phyloP scores from a whole-genome alignment of 2,113 vertebrate species.

The Aplodontia rufa region DNA sequence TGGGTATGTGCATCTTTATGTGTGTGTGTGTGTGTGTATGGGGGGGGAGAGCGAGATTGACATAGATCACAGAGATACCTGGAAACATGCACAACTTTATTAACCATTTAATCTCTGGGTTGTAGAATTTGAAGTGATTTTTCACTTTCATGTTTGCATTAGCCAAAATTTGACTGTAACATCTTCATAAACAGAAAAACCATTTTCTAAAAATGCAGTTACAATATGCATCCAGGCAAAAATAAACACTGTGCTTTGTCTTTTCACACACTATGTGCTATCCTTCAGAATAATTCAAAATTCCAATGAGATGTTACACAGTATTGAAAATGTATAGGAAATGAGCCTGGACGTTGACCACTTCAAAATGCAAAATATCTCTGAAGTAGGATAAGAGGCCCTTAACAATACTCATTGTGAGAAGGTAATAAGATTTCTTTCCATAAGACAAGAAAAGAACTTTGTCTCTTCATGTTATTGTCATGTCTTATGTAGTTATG shows the following conservation, averaged over 20 bases:
- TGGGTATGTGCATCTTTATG: too few relatives aligned
- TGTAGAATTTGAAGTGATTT: neutral
- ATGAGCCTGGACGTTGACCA: neutral
- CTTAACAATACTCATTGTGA: neutral
- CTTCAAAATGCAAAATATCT: constrained; percentile 27
- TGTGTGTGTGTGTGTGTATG: neutral
- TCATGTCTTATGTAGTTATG: neutral
- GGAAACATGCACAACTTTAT: neutral
- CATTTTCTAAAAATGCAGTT: constrained; percentile 1
- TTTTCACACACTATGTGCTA: neutral
- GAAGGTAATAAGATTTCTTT: neutral
- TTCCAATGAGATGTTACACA: constrained; percentile 8
- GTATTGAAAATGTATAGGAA: neutral
- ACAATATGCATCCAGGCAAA: neutral
- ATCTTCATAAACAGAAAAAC: neutral
- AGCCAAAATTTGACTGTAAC: neutral
- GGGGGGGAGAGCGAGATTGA: too few relatives aligned
- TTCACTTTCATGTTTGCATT: neutral
- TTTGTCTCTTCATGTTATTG: neutral
- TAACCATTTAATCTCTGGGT: neutral
- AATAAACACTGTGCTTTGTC: neutral
- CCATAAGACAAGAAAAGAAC: neutral
- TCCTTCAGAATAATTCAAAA: neutral
- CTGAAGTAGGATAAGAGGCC: neutral
- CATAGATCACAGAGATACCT: neutral